phyloP scores from a whole-genome alignment of 2,797 vertebrate genomes.

The Malacoraja senta region DNA sequence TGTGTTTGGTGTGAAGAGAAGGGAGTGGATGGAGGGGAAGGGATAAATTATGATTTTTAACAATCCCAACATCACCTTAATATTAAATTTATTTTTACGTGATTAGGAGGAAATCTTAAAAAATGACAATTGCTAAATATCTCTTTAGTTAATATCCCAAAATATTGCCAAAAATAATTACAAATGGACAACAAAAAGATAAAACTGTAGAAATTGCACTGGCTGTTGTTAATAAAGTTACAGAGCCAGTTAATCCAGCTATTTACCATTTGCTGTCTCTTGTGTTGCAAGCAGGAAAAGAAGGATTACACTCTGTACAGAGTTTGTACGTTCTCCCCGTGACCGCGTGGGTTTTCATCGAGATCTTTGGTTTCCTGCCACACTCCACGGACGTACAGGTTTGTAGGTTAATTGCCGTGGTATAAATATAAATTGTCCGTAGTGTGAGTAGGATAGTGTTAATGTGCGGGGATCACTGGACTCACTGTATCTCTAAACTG shows the following conservation, averaged over 20 bases:
- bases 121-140: not conserved
- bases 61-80: not conserved
- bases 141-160: not conserved
- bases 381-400: too few species aligned
- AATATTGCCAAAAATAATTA: not conserved
- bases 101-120: not conserved
- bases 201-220: not conserved
- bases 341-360: too few species aligned
- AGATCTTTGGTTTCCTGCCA: too few species aligned
- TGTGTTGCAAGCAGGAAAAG: not conserved
- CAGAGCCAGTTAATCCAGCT: not conserved
- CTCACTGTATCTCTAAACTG: too few species aligned
- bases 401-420: too few species aligned
- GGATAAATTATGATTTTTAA: not conserved
- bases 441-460: too few species aligned
- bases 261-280: not conserved
- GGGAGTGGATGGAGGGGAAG: too few species aligned
- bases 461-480: too few species aligned
- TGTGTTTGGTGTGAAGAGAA: too few species aligned
- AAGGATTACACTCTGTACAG: too few species aligned
- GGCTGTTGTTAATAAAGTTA: not conserved
- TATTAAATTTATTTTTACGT: not conserved
- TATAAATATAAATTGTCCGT: too few species aligned
- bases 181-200: not conserved
- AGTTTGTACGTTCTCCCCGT: too few species aligned